Evolutionary conservation across 2,888 invertebrate genomes (phyloP).

Genomic region (Eilema caniola): DNA sequence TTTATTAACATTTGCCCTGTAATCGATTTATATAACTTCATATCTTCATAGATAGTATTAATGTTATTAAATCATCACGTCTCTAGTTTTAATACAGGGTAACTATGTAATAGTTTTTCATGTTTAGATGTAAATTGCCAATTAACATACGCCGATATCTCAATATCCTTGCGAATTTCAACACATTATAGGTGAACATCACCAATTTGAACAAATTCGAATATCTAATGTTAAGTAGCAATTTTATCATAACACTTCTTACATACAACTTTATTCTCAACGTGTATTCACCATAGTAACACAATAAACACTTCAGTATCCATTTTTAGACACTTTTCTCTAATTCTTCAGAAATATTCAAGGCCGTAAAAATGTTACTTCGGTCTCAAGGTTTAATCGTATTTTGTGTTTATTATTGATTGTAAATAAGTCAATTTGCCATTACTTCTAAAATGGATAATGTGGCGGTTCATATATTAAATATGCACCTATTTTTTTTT

Average conservation of each 20-base stretch:
- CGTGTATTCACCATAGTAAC: neutral
- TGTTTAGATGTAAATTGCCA: constrained; percentile 17
- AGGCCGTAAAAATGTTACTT: neutral
- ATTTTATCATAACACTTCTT: neutral
- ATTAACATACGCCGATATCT: neutral
- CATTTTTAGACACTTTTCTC: constrained; percentile 9
- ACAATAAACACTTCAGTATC: neutral
- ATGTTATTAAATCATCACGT: constrained; percentile 23
- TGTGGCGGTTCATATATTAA: constrained; percentile 14
- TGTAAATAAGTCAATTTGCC: constrained; percentile 30
- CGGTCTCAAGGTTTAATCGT: neutral
- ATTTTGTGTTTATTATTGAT: neutral
- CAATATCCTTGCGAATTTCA: constrained; percentile 2
- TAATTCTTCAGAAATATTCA: neutral
- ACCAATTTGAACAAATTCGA: neutral
- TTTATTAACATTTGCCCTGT: constrained; percentile 34
- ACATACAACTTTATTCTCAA: constrained; percentile 1
- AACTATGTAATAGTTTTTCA: constrained; percentile 16
- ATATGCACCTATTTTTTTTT: constrained; percentile 18
- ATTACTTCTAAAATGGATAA: constrained; percentile 37
- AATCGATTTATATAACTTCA: constrained; percentile 28
- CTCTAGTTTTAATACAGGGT: constrained; percentile 32
- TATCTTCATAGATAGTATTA: constrained; percentile 26
- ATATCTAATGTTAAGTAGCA: neutral
- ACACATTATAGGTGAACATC: neutral